Evolutionary conservation across 2,888 invertebrate genomes (phyloP), one percentile per base, ranked within the genome.

Genomic region (Andrena praecox): DNA sequence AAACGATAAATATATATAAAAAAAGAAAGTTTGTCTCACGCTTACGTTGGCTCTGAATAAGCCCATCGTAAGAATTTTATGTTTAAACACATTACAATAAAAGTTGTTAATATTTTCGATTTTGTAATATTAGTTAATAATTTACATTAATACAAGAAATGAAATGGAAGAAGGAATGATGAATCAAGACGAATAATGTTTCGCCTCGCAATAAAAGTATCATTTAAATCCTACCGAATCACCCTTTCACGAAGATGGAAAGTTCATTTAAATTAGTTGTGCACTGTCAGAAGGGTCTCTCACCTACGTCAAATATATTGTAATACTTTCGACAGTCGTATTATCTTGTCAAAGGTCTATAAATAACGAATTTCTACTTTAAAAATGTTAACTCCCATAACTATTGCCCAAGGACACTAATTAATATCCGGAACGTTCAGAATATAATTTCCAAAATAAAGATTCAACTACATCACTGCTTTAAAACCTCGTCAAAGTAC

Each of bases 371-470:
- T 70, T 66, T 10, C 35, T 66, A 73, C 20, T 56, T 77, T 31
- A 52, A 59, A 72, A 71, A 77, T 63, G 56, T 85, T 76, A 82
- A 87, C 76, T 76, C 71, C 64, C 82, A 85, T 42, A 69, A 71
- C 69, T 80, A 79, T 84, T 88, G 77, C 79, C 64, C 68, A 82
- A 76, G 71, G 68, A 54, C 70, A 73, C 50, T 87, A 67, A 54
- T 80, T 48, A 35, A 72, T 80, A 80, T 81, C 72, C 85, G n/a
- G n/a, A n/a, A 88, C 62, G 72, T 77, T 67, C 56, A 74, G 54
- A 74, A 80, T 73, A 74, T 66, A 60, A n/a, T 64, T 77, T 62
- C 73, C 78, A 80, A 87, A 88, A 83, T 64, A 62, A 82, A 80
- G 72, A 75, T 59, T 70, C 70, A 79, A 70, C 54, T 73, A 71